Percentiles rank a stretch among this genome's conserved stretches.
phyloP scores from a whole-genome alignment of 2,113 vertebrate species.

The Phasianus colchicus region DNA sequence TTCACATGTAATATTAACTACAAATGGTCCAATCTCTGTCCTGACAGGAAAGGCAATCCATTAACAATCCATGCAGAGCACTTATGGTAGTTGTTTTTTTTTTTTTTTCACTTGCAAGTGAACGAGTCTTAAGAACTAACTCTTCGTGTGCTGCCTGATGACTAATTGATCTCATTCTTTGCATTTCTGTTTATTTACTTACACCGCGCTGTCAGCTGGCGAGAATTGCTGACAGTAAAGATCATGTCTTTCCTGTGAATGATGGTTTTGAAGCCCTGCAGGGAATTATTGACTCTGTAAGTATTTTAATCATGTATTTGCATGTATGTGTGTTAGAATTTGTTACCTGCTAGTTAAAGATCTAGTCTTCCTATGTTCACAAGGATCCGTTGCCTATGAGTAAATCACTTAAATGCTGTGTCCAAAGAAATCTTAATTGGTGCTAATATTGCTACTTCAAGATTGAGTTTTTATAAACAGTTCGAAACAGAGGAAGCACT shows the following conservation, averaged over 20 bases:
- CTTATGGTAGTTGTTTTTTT: background rate
- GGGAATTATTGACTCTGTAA: slow-evolving; percentile 96
- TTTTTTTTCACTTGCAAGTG: background rate
- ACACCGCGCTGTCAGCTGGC: slow-evolving; percentile 84
- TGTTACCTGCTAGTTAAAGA: background rate
- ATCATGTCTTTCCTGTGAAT: slow-evolving; percentile 98
- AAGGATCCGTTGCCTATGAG: background rate
- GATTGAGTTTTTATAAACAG: background rate
- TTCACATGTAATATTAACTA: background rate
- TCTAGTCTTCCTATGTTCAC: background rate
- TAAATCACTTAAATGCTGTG: background rate
- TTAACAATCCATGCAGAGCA: background rate
- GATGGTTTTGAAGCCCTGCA: slow-evolving; percentile 96
- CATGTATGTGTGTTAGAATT: background rate
- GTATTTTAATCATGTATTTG: slow-evolving; percentile 28
- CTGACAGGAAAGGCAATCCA: background rate
- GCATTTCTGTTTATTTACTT: background rate
- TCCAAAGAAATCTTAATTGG: background rate
- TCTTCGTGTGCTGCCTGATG: background rate
- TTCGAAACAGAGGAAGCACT: background rate
- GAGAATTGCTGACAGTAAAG: slow-evolving; percentile 96
- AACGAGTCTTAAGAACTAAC: background rate
- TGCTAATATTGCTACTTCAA: background rate
- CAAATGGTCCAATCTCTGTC: background rate
- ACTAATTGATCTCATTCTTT: background rate